Percentiles rank a stretch among this genome's conserved stretches.
Conservation (phyloP, 2,113 vertebrate species). For the Himantopus leucocephalus region DNA sequence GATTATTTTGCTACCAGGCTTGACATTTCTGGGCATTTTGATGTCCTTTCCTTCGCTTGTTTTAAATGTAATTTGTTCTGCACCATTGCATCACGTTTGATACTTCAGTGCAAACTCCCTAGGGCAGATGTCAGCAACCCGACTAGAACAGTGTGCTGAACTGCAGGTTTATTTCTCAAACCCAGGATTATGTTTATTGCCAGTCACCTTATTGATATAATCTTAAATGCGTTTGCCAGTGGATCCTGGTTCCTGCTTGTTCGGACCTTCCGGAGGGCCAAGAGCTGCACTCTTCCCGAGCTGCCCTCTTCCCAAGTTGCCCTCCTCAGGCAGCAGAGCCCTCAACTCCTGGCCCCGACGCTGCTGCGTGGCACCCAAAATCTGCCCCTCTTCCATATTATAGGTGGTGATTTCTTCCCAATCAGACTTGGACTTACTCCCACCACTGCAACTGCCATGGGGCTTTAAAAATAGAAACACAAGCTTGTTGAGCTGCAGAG, state of each 20-base stretch:
- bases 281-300: background rate
- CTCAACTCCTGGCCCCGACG: background rate
- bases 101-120: background rate
- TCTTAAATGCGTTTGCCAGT: background rate
- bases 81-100: background rate
- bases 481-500: background rate
- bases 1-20: background rate
- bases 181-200: background rate
- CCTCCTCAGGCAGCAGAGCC: background rate
- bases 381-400: background rate
- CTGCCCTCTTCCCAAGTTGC: background rate
- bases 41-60: background rate
- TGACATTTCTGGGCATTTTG: background rate
- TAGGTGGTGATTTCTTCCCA: background rate
- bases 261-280: background rate
- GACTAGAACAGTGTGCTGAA: background rate
- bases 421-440: background rate
- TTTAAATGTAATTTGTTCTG: constrained; percentile 14
- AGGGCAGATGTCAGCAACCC: background rate
- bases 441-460: background rate
- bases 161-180: background rate
- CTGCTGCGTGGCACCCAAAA: background rate
- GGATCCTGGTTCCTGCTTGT: background rate
- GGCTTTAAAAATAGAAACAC: background rate
- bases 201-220: background rate